phyloP scores from a whole-genome alignment of 2,797 vertebrate genomes.

The Oophaga sylvatica region DNA sequence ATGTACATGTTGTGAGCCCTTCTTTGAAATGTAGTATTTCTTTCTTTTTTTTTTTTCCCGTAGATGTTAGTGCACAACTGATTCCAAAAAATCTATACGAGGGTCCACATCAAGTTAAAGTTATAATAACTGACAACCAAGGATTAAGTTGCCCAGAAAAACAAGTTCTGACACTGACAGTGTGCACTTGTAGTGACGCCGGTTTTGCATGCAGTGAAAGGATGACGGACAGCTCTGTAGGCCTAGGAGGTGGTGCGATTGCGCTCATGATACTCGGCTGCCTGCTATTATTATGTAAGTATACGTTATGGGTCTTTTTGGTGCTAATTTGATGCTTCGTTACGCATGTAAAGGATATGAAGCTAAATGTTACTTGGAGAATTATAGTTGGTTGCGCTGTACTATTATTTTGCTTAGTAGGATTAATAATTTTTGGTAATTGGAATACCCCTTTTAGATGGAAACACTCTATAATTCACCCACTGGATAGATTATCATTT shows the following conservation, averaged over 20 bases:
- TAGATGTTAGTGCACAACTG: conserved; percentile 72
- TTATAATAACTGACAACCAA: conserved; percentile 72
- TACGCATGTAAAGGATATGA: neutral
- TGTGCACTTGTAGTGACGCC: conserved; percentile 68
- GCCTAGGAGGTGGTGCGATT: conserved; percentile 71
- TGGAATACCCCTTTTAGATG: no score
- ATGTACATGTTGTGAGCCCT: neutral
- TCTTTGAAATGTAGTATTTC: neutral
- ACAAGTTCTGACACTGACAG: conserved; percentile 68
- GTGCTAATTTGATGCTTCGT: neutral
- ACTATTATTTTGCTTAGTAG: no score
- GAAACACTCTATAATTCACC: no score
- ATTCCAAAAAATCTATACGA: conserved; percentile 62
- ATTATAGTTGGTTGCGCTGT: neutral
- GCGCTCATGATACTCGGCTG: conserved; percentile 74
- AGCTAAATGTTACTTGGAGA: neutral
- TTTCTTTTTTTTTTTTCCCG: neutral
- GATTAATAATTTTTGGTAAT: no score
- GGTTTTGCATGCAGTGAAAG: conserved; percentile 57
- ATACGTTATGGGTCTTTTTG: neutral
- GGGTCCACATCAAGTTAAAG: conserved; percentile 66
- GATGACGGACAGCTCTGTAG: accelerated
- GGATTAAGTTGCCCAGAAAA: conserved; percentile 70
- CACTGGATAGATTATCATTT: no score
- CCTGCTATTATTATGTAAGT: conserved; percentile 78